Base-by-base conservation (phyloP, 2,113 vertebrate species). In the Apeltes quadracus region DNA sequence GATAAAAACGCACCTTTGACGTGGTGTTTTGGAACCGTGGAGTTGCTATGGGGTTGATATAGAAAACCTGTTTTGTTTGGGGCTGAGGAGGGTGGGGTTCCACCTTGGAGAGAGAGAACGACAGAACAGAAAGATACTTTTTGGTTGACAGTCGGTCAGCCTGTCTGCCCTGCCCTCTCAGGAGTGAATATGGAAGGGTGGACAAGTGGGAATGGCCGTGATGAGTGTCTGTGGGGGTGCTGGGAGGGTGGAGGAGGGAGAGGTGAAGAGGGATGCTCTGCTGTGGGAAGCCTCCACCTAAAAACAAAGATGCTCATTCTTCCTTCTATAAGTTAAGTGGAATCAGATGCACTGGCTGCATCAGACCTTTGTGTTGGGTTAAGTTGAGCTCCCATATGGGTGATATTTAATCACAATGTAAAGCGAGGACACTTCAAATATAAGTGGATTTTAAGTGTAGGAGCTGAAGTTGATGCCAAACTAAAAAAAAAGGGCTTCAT, bases 1-100 rank as follows among this genome's bases (percentile, higher is more conserved):
- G 82, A 20, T 2, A 81, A 25, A 46, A 89, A 94, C 94, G 93
- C 93, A 94, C 94, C 94, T 94, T 94, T 89, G 92, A 91, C 87
- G 93, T 90, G 81, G 93, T 93, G 91, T 93, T 93, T 93, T 93
- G 90, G 92, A 93, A 93, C 91, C 93, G 88, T 91, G 93, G 92
- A 92, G 93, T 93, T 92, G 93, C 93, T 92, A 94, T 93, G 76
- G 94, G 93, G 92, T 94, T 94, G 94, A 94, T 93, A 94, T 94
- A 94, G 92, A 94, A 94, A 94, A 94, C 91, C 90, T 94, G 93
- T 93, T 94, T 94, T 93, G 93, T 93, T 92, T 94, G 93, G 91
- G 93, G 91, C 85, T 93, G 93, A 91, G 92, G 92, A 94, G 92
- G 93, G 91, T 93, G 93, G 90, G 93, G 88, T 90, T 94, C 93